Percentiles rank a stretch among this genome's conserved stretches.
phyloP scores from a whole-genome alignment of 2,113 vertebrate species.

The Corythornis vintsioides region DNA sequence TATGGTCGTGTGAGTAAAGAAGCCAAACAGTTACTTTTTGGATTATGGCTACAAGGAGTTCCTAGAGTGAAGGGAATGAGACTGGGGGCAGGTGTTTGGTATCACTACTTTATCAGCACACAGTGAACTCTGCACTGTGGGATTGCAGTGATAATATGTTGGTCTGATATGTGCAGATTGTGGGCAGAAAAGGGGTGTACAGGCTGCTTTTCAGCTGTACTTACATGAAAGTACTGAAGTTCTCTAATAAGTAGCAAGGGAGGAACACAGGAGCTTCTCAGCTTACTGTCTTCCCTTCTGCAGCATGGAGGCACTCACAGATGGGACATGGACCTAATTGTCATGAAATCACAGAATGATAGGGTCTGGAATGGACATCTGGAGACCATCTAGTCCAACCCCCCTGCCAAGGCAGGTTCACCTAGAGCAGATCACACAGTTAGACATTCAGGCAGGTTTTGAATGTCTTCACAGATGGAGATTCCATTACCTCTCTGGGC shows the following conservation, averaged over 20 bases:
- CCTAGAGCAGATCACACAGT: no score
- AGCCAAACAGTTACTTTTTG: not conserved
- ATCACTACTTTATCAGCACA: fast-evolving
- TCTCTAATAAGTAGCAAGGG: not conserved
- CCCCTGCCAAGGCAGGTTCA: no score
- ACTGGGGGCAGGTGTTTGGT: not conserved
- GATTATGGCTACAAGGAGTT: not conserved
- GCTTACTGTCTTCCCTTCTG: not conserved
- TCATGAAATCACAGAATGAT: not conserved
- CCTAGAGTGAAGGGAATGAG: not conserved
- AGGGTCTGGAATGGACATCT: no score
- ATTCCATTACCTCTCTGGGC: no score
- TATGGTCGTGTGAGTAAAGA: conserved; percentile 86
- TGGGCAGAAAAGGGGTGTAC: not conserved
- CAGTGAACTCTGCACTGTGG: not conserved
- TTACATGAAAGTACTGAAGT: not conserved
- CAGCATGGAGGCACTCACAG: not conserved
- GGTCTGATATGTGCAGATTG: not conserved
- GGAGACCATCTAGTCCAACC: no score
- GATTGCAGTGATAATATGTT: not conserved
- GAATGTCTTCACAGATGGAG: no score
- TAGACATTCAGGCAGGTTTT: no score
- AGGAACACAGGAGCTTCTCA: not conserved
- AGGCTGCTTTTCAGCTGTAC: not conserved
- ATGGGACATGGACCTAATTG: not conserved